These are phyloP conservation scores for Hirundo rustica DNA, from an alignment of 2,797 vertebrate species.

Conservation along the genomic window DNA sequence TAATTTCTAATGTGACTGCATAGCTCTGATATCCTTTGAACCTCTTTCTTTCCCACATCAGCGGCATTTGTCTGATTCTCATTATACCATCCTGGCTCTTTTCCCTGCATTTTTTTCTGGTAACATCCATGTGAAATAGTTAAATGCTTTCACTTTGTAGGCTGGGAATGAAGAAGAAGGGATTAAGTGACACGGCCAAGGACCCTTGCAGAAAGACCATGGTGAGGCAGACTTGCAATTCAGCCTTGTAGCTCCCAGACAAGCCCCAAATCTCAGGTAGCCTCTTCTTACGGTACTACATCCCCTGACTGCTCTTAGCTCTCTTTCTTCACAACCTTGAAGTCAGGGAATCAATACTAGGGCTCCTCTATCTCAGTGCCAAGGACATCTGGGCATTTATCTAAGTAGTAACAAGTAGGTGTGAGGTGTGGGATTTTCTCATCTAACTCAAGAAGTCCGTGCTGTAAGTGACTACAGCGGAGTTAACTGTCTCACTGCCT, in stretches of 20 bases:
- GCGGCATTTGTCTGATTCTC: slow-evolving; percentile 27
- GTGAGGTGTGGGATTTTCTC: not conserved
- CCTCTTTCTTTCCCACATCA: slow-evolving; percentile 11
- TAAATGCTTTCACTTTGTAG: not conserved
- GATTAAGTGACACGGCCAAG: not conserved
- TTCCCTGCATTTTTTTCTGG: not conserved
- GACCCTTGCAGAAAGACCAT: not conserved
- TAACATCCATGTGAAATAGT: not conserved
- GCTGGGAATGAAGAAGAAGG: not conserved
- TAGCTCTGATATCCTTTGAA: not conserved
- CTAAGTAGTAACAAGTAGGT: not conserved
- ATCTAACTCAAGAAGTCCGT: not conserved
- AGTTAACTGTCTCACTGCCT: not conserved
- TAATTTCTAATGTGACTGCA: not conserved
- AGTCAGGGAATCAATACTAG: not conserved
- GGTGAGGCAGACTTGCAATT: not conserved
- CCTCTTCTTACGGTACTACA: not conserved
- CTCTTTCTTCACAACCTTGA: not conserved
- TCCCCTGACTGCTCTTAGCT: not conserved
- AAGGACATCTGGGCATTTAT: not conserved
- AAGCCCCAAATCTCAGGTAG: not conserved
- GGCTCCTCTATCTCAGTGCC: not conserved
- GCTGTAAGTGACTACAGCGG: not conserved
- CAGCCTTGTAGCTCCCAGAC: not conserved
- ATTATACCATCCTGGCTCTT: not conserved